Conservation (phyloP, 2,888 invertebrate species). For the Tetragonisca angustula region DNA sequence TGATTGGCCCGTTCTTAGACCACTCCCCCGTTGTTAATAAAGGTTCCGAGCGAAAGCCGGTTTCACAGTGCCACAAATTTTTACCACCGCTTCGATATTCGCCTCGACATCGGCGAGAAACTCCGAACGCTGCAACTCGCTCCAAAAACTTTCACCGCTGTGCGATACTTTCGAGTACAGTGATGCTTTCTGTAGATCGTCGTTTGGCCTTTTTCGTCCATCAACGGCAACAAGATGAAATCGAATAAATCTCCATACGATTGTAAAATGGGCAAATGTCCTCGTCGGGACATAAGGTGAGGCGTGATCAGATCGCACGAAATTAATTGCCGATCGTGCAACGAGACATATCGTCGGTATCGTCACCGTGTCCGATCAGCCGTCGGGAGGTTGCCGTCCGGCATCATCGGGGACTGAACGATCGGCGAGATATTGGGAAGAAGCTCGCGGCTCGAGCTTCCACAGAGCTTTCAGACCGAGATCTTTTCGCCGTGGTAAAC, state of each 20-base stretch:
- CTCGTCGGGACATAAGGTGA: neutral
- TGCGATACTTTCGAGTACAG: neutral
- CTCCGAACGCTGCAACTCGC: too few relatives aligned
- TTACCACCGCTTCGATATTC: neutral
- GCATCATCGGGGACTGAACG: too few relatives aligned
- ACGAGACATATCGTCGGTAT: neutral
- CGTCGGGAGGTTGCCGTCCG: neutral
- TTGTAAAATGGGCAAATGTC: too few relatives aligned
- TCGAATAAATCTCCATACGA: neutral
- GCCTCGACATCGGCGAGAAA: neutral
- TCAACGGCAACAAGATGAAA: neutral
- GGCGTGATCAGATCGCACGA: neutral
- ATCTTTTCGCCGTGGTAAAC: constrained; percentile 72
- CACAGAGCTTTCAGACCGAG: neutral
- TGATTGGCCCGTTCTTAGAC: constrained; percentile 79
- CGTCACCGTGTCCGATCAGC: neutral
- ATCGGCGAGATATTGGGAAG: neutral
- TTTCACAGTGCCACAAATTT: constrained; percentile 70
- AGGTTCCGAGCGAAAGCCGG: constrained; percentile 69
- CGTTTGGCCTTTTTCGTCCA: too few relatives aligned
- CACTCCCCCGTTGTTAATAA: constrained; percentile 81
- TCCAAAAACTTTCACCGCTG: neutral
- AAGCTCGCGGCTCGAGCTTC: neutral
- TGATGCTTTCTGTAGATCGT: neutral
- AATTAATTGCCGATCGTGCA: neutral